Evolutionary conservation across 2,113 vertebrate species (phyloP), one percentile per base, ranked within the genome.

Genomic region (Crypturellus undulatus): DNA sequence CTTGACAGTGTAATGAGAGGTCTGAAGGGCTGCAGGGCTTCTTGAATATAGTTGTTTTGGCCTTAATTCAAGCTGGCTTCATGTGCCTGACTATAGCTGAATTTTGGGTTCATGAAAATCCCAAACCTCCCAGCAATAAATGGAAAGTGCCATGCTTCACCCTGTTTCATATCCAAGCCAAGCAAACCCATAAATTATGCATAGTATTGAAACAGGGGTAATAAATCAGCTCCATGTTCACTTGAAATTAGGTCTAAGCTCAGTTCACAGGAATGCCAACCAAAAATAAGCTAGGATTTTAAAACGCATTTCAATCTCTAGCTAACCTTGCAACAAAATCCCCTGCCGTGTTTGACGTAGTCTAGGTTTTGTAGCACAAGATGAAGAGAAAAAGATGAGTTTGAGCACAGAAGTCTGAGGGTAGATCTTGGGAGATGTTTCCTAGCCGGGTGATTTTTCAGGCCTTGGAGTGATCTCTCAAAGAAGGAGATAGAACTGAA

Each of bases 41-140:
- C 79, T 87, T 72, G 88, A 65, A 79, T 96, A 42, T 69, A 96
- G 77, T 96, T 96, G 78, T 92, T 95, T 96, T 97, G 94, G 93
- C 93, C 92, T 93, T 84, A 58, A 45, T 90, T 90, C 85, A 95
- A 75, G 24, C 63, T 78, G 67, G 80, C 54, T 93, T 96, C 93
- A 82, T 90, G 73, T 89, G 93, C 73, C 86, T 92, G 83, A 85
- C 69, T 94, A 82, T 92, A 87, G 90, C 88, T 93, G 86, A 84
- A 90, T 54, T 67, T 38, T 84, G 73, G 77, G 90, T 79, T 94
- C 92, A 73, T 81, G 93, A 91, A 90, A 96, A 96, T 90, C 79
- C 92, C 94, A 96, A 96, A 92, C 40, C 92, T 93, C 94, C 76
- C 73, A 93, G 94, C 92, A 96, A 89, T 94, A 96, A 96, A 79